A percentile compares a stretch with the other conserved stretches of the same genome.
These are phyloP conservation scores for Trialeurodes vaporariorum DNA, from an alignment of 1,140 invertebrate species.

Conservation along the genomic window DNA sequence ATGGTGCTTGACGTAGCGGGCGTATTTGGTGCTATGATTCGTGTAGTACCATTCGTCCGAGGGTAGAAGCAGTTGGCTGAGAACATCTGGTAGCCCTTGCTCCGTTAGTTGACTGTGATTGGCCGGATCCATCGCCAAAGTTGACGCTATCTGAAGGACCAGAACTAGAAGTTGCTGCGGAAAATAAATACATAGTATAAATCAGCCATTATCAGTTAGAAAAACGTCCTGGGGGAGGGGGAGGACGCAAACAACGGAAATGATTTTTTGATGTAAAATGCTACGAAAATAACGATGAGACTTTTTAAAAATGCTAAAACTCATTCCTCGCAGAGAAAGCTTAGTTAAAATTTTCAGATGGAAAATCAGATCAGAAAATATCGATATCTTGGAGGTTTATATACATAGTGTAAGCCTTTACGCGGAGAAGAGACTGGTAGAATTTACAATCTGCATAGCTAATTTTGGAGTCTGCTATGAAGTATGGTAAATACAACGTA, in stretches of 20 bases:
- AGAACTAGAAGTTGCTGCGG: slow-evolving; percentile 54
- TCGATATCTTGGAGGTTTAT: no score
- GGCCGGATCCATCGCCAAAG: slow-evolving; percentile 44
- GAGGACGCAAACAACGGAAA: not conserved
- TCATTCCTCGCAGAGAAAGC: no score
- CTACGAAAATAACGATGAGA: no score
- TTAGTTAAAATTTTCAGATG: no score
- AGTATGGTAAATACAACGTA: no score
- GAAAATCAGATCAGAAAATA: no score
- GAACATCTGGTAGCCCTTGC: slow-evolving; percentile 47
- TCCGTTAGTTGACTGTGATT: slow-evolving; percentile 45
- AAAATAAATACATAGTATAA: slow-evolving; percentile 7
- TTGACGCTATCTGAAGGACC: slow-evolving; percentile 50
- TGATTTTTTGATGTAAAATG: not conserved
- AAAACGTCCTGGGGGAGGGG: not conserved
- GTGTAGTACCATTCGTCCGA: slow-evolving; percentile 67
- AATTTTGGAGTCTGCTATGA: no score
- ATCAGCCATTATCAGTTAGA: not conserved
- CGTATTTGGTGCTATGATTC: slow-evolving; percentile 57
- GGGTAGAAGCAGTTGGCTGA: slow-evolving; percentile 54
- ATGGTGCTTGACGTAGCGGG: slow-evolving; percentile 57
- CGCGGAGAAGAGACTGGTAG: no score
- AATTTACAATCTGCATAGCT: no score
- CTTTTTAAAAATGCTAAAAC: no score
- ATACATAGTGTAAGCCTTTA: no score